These are phyloP conservation scores for Anastatus disparis DNA, from an alignment of 1,140 invertebrate species.

Conservation along the genomic window DNA sequence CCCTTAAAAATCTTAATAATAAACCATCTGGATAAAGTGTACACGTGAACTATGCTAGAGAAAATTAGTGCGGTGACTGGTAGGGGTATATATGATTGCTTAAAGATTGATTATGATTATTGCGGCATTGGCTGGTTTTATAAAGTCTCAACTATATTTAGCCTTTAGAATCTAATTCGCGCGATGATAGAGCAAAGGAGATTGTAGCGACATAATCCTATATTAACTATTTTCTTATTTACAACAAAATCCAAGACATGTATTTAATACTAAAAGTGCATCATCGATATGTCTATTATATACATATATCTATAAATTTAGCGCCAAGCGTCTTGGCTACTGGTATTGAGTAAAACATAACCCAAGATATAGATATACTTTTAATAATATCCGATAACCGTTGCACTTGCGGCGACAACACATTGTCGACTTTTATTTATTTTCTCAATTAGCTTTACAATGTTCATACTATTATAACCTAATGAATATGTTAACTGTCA, in stretches of 20 bases:
- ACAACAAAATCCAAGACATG: too few relatives aligned
- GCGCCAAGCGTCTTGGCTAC: background rate
- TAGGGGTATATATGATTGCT: background rate
- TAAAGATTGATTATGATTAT: slow-evolving; percentile 25
- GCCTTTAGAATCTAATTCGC: slow-evolving; percentile 29
- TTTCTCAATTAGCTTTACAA: slow-evolving; percentile 29
- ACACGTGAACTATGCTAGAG: too few relatives aligned
- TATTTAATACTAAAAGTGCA: too few relatives aligned
- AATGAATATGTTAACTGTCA: too few relatives aligned
- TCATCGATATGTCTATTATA: too few relatives aligned
- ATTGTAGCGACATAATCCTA: too few relatives aligned
- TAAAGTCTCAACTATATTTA: slow-evolving; percentile 22
- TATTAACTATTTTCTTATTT: slow-evolving; percentile 25
- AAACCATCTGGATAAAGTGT: too few relatives aligned
- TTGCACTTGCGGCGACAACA: background rate
- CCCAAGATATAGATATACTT: slow-evolving; percentile 19
- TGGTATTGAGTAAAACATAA: slow-evolving; percentile 4
- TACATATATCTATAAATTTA: too few relatives aligned
- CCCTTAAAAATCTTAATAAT: too few relatives aligned
- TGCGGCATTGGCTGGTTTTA: slow-evolving; percentile 19
- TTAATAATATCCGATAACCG: slow-evolving; percentile 32
- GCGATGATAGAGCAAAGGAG: background rate
- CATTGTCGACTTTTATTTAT: slow-evolving; percentile 17
- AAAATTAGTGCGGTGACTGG: too few relatives aligned
- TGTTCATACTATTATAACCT: too few relatives aligned